Percentiles rank a stretch among this genome's conserved stretches.
These are phyloP conservation scores for Forbesichthys agassizii DNA, from an alignment of 2,113 vertebrate species.

Conservation along the genomic window DNA sequence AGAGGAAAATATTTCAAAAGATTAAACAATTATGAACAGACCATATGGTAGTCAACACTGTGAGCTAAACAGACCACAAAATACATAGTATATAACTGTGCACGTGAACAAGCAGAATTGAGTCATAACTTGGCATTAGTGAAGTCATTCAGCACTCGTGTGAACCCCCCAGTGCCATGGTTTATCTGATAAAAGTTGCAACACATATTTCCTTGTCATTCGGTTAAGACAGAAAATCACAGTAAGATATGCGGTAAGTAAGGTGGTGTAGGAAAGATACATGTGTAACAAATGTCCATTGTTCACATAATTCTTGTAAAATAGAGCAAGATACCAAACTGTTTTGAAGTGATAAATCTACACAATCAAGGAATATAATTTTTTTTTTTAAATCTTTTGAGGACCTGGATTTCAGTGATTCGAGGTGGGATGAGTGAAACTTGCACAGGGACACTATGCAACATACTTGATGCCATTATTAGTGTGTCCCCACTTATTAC, in stretches of 20 bases:
- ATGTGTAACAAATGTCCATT: not conserved
- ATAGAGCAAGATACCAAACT: constrained; percentile 42
- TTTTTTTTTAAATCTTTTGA: constrained; percentile 35
- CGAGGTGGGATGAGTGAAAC: constrained; percentile 20
- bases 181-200: constrained; percentile 19
- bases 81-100: constrained; percentile 31
- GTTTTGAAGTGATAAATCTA: not conserved
- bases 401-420: constrained; percentile 55
- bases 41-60: constrained; percentile 73
- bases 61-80: constrained; percentile 56
- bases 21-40: constrained; percentile 47
- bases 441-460: constrained; percentile 69
- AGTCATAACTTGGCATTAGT: constrained; percentile 41
- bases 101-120: constrained; percentile 22
- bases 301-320: not conserved
- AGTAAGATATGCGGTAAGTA: not conserved
- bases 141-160: constrained; percentile 1
- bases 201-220: not conserved
- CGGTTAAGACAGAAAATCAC: constrained; percentile 11
- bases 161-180: constrained; percentile 20
- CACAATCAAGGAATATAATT: constrained; percentile 3
- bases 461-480: constrained; percentile 48
- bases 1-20: constrained; percentile 44
- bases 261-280: not conserved
- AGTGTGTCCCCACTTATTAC: constrained; percentile 38